These are phyloP conservation scores for Bedellia somnulentella DNA, from an alignment of 2,888 invertebrate genomes.

Conservation along the genomic window DNA sequence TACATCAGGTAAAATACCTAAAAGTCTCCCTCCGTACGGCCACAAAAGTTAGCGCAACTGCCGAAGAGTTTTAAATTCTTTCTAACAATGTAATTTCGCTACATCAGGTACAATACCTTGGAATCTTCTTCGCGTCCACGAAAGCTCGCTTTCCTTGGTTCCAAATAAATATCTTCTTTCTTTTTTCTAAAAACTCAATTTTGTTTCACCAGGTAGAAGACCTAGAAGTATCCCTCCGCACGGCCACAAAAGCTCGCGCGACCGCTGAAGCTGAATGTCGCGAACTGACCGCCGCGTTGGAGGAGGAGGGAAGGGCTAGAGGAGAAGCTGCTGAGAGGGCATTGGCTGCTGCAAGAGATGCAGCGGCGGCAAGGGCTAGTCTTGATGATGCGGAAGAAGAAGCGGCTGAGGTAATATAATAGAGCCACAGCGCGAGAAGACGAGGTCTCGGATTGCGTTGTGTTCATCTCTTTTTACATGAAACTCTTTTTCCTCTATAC, in stretches of 20 bases:
- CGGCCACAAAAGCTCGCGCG: slow-evolving; percentile 85
- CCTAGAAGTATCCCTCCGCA: slow-evolving; percentile 80
- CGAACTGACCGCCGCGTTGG: slow-evolving; percentile 80
- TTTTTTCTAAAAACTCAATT: too few species aligned
- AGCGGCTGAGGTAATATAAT: slow-evolving; percentile 66
- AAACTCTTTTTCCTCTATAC: too few species aligned
- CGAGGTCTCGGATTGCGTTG: background rate
- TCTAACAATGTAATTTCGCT: too few species aligned
- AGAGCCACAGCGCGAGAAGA: background rate
- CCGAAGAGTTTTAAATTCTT: too few species aligned
- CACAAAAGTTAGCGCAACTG: too few species aligned
- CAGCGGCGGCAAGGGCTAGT: slow-evolving; percentile 78
- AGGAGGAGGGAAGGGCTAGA: slow-evolving; percentile 74
- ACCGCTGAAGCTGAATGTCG: slow-evolving; percentile 83
- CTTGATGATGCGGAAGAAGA: slow-evolving; percentile 95
- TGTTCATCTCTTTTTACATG: too few species aligned
- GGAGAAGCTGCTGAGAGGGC: slow-evolving; percentile 80
- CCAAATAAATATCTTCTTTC: too few species aligned
- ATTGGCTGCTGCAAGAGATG: slow-evolving; percentile 69
- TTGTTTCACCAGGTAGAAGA: slow-evolving; percentile 72
- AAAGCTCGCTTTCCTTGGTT: too few species aligned
- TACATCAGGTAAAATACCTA: too few species aligned
- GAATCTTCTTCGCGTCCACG: too few species aligned
- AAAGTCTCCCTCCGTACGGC: too few species aligned
- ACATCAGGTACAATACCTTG: too few species aligned